phyloP scores from a whole-genome alignment of 2,797 vertebrate species.

The Rousettus madagascariensis region DNA sequence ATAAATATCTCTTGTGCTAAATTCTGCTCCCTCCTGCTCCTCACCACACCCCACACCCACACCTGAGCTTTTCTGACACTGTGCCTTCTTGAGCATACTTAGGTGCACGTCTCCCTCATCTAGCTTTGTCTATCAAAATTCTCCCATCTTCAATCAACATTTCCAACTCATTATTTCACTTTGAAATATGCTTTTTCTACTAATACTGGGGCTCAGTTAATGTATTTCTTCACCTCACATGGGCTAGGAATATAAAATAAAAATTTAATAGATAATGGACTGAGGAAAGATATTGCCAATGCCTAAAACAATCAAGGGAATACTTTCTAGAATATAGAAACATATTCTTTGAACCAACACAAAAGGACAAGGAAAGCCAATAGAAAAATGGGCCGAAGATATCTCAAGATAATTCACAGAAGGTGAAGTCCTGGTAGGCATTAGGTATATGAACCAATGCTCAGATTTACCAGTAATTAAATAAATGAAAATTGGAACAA shows the following conservation, averaged over 20 bases:
- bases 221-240: background rate
- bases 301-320: slow-evolving; percentile 17
- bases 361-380: background rate
- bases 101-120: accelerated
- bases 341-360: background rate
- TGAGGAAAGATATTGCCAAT: slow-evolving; percentile 9
- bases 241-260: background rate
- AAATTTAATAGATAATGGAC: slow-evolving; percentile 11
- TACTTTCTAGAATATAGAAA: slow-evolving; percentile 13
- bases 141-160: background rate
- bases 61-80: background rate
- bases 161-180: background rate
- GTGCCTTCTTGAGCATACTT: background rate
- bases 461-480: background rate
- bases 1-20: background rate
- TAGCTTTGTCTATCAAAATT: background rate
- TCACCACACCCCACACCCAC: background rate
- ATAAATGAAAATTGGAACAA: background rate
- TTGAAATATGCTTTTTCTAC: background rate
- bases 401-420: background rate
- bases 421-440: background rate
- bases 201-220: background rate
- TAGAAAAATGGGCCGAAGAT: background rate
- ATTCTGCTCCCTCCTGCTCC: background rate
- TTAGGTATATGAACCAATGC: background rate